phyloP scores from a whole-genome alignment of 2,797 vertebrate species.

The Ctenosaura bakeri region DNA sequence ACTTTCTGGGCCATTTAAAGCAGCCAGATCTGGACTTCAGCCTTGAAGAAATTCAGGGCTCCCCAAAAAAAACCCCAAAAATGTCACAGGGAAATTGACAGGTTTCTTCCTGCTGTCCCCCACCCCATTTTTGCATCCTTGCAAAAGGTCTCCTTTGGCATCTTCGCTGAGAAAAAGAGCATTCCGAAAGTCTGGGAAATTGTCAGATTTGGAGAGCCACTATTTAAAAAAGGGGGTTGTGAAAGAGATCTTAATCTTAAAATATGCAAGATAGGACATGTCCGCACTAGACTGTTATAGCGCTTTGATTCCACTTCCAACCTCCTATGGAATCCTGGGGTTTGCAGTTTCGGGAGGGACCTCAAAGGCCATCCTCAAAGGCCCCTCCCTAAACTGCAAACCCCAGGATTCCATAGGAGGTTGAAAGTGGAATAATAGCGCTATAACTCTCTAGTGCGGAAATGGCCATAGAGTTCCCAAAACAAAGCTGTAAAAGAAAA shows the following conservation, averaged over 20 bases:
- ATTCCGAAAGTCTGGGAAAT: not conserved
- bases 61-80: not conserved
- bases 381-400: too few species aligned
- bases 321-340: too few species aligned
- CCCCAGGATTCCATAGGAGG: too few species aligned
- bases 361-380: too few species aligned
- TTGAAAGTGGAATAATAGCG: too few species aligned
- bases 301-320: too few species aligned
- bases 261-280: not conserved
- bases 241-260: not conserved
- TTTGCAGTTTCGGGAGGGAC: too few species aligned
- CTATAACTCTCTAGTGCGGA: too few species aligned
- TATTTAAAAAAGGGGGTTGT: not conserved
- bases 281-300: too few species aligned
- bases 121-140: not conserved
- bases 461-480: not conserved
- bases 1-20: not conserved
- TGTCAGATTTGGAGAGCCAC: not conserved
- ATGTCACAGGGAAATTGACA: too few species aligned
- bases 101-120: rapidly evolving
- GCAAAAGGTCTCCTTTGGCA: not conserved
- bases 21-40: too few species aligned
- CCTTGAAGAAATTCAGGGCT: not conserved
- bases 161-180: not conserved
- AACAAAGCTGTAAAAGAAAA: too few species aligned